Base-by-base conservation (phyloP, 1,140 invertebrate genomes). In the Brevipalpus yothersi region DNA sequence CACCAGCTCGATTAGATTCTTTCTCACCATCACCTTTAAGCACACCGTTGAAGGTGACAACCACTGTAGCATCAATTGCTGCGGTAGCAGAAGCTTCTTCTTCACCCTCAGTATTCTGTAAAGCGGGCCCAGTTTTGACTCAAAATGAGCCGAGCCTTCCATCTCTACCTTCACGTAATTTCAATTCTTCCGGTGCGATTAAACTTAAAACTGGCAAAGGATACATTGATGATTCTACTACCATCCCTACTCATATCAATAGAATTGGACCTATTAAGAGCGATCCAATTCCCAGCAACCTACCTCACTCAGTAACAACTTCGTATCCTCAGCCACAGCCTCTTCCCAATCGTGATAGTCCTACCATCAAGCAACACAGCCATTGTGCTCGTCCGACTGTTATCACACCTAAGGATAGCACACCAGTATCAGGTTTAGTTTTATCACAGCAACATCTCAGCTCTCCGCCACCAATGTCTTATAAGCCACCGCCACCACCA, bases 161-260 rank as follows among this genome's bases (percentile, higher is more conserved):
- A n/a, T 53, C 60, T 21, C 45, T 63, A 17, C 63, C 62, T 13
- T 61, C 63, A 47, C 56, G 62, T 12, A 62, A 63, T 7, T 62
- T 63, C 21, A 17, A 58, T 39, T 63, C 62, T 15, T 15, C 61
- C 19, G 63, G 62, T 13, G 43, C 62, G 8, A 7, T 63, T 0
- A 63, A 63, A 59, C 40, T 63, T 19, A 63, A 63, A 45, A 63
- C 62, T 31, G 62, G 62, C 13, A 63, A 63, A 54, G 54, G 41
- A 21, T 60, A 53, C 49, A 49, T 49, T 10, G 42, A 59, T 45
- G 61, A 63, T 19, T n/a, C n/a, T n/a, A 5, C 31, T 3, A 3
- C 31, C 31, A 31, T 31, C 31, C 31, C 31, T 5, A 31, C 31
- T 31, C 31, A 31, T 3, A 31, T 31, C 31, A 31, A 31, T 31